Evolutionary conservation across 2,888 invertebrate species (phyloP).

Genomic region (Lamellibrachia satsuma): DNA sequence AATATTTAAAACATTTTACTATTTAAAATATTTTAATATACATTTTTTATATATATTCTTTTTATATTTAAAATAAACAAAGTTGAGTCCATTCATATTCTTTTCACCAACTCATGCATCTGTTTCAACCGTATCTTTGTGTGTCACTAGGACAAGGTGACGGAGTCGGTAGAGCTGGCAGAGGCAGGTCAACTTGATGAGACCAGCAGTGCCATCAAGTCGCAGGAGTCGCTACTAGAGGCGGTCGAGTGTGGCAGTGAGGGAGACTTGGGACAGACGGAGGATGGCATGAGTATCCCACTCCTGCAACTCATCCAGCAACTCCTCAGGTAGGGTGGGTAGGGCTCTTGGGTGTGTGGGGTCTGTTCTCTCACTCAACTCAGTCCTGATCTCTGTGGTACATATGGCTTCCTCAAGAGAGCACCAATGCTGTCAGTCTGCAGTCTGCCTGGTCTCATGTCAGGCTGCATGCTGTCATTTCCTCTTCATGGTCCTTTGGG

Average conservation of each 20-base stretch:
- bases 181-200: background rate
- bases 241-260: conserved; percentile 41
- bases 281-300: conserved; percentile 67
- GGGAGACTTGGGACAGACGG: conserved; percentile 44
- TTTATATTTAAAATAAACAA: too few relatives aligned
- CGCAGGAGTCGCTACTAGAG: conserved; percentile 26
- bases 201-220: conserved; percentile 21
- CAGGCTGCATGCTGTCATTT: too few relatives aligned
- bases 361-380: too few relatives aligned
- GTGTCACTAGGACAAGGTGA: background rate
- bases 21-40: too few relatives aligned
- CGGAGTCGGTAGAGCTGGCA: background rate
- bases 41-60: too few relatives aligned
- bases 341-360: background rate
- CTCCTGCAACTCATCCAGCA: conserved; percentile 80
- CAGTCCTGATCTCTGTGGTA: too few relatives aligned
- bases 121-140: background rate
- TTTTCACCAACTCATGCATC: background rate
- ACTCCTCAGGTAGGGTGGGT: conserved; percentile 72
- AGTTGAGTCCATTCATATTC: too few relatives aligned
- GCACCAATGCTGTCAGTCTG: too few relatives aligned
- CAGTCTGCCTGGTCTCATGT: too few relatives aligned
- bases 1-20: too few relatives aligned
- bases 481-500: too few relatives aligned
- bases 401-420: too few relatives aligned